These are phyloP conservation scores for Vidua chalybeata DNA, from an alignment of 2,113 vertebrate genomes.

Conservation along the genomic window DNA sequence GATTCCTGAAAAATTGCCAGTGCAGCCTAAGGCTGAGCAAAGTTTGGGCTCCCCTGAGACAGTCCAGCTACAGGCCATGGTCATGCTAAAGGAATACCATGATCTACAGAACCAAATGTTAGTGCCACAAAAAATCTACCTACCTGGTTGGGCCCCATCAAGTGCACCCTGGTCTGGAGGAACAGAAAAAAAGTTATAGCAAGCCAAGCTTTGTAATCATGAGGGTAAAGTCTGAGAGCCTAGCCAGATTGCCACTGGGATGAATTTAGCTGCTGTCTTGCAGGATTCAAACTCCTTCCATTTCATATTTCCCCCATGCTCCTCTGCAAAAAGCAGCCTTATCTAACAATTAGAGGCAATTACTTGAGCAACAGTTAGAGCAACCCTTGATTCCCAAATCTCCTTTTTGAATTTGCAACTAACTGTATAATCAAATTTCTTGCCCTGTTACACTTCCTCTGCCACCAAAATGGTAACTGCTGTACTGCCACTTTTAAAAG, in stretches of 20 bases:
- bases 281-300: neutral
- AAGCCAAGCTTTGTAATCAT: neutral
- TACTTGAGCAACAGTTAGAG: neutral
- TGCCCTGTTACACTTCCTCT: neutral
- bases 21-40: slow-evolving; percentile 61
- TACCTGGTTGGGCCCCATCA: slow-evolving; percentile 75
- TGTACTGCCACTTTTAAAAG: neutral
- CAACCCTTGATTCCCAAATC: neutral
- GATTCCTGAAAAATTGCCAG: slow-evolving; percentile 18
- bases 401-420: neutral
- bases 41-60: slow-evolving; percentile 75
- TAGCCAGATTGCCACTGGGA: neutral
- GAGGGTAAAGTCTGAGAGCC: neutral
- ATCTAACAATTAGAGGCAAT: neutral
- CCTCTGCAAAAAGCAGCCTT: neutral
- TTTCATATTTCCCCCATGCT: neutral
- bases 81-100: slow-evolving; percentile 65
- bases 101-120: slow-evolving; percentile 53
- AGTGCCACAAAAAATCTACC: slow-evolving; percentile 57
- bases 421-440: neutral
- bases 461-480: neutral
- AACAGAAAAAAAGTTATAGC: slow-evolving; percentile 69
- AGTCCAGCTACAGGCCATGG: slow-evolving; percentile 64
- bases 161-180: slow-evolving; percentile 72
- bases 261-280: neutral